Evolutionary conservation across 2,888 invertebrate genomes (phyloP).

Genomic region (Mylabris sibirica): DNA sequence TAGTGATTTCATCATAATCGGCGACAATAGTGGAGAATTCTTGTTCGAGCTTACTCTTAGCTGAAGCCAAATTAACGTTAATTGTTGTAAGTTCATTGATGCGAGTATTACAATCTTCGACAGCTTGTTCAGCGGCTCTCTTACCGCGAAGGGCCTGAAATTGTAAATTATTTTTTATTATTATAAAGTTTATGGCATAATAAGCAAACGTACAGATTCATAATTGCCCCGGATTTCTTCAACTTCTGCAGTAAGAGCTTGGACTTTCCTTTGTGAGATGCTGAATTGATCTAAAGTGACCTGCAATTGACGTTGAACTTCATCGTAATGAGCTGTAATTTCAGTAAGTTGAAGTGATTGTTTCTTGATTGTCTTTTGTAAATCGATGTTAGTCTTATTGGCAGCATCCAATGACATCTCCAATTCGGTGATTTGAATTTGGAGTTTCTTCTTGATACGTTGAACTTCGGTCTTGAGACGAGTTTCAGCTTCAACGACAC

Average conservation of each 20-base stretch:
- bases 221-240: conserved; percentile 94
- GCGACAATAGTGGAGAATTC: conserved; percentile 89
- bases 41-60: conserved; percentile 94
- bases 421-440: conserved; percentile 96
- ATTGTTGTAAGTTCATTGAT: conserved; percentile 94
- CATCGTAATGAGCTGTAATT: conserved; percentile 95
- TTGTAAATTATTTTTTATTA: not conserved
- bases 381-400: conserved; percentile 97
- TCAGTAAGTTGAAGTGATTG: conserved; percentile 91
- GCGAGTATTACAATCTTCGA: conserved; percentile 89
- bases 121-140: conserved; percentile 87
- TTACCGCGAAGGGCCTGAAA: conserved; percentile 87
- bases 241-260: conserved; percentile 91
- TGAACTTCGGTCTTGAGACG: conserved; percentile 94
- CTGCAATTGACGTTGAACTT: conserved; percentile 94
- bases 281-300: conserved; percentile 93
- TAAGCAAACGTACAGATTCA: conserved; percentile 77
- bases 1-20: conserved; percentile 98
- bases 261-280: conserved; percentile 88
- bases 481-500: conserved; percentile 95
- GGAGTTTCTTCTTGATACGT: conserved; percentile 99
- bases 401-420: conserved; percentile 96
- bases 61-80: conserved; percentile 93
- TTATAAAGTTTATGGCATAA: no score
- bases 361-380: conserved; percentile 97